A percentile compares a stretch with the other conserved stretches of the same genome.
These are phyloP conservation scores for Lithophane leautieri DNA, from an alignment of 2,888 invertebrate genomes.

Conservation along the genomic window DNA sequence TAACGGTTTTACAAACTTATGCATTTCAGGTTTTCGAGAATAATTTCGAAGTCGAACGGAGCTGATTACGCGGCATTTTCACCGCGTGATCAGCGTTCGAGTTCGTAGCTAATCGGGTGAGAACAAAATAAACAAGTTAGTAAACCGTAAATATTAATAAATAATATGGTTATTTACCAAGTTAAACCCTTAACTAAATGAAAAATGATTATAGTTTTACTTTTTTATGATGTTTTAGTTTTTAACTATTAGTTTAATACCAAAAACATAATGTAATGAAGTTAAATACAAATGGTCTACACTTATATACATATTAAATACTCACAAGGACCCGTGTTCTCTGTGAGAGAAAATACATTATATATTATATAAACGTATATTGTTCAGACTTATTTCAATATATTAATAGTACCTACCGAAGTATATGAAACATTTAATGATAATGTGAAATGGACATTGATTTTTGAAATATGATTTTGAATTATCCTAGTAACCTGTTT, in stretches of 20 bases:
- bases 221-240: conserved; percentile 2
- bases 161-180: conserved; percentile 26
- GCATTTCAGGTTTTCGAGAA: neutral
- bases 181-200: conserved; percentile 24
- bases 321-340: conserved; percentile 89
- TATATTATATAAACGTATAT: conserved; percentile 69
- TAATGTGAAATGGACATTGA: conserved; percentile 10
- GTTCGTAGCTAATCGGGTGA: neutral
- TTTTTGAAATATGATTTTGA: neutral
- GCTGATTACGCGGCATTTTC: neutral
- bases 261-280: conserved; percentile 52
- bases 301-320: conserved; percentile 75
- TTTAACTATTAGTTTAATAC: conserved; percentile 10
- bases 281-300: conserved; percentile 72
- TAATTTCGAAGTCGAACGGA: neutral
- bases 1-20: neutral
- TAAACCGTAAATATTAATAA: conserved; percentile 1
- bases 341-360: conserved; percentile 87
- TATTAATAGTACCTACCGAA: conserved; percentile 29
- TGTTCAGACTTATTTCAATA: conserved; percentile 23
- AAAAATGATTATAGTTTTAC: conserved; percentile 12
- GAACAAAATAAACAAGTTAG: neutral
- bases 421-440: conserved; percentile 29
- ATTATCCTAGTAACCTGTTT: neutral
- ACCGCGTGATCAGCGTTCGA: neutral